phyloP scores from a whole-genome alignment of 2,888 invertebrate species.

The Drosophila leonis region DNA sequence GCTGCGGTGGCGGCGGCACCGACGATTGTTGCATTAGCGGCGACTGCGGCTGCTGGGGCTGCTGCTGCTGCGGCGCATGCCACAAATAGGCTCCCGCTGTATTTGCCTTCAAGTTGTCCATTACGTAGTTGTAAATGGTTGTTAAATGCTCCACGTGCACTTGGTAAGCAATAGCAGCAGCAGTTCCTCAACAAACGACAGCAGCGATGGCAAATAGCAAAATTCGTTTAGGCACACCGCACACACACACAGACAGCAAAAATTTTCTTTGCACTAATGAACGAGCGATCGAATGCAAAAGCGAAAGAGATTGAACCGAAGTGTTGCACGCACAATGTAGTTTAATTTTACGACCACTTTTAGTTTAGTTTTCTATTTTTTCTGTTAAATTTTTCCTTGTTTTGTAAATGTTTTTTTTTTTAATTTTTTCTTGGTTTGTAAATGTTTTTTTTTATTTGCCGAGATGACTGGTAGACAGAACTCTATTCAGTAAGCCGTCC shows the following conservation, averaged over 20 bases:
- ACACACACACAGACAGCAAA: neutral
- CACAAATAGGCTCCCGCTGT: conserved; percentile 58
- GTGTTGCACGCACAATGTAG: neutral
- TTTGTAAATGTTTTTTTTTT: conserved; percentile 1
- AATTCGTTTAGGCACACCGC: neutral
- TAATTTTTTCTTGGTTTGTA: conserved; percentile 8
- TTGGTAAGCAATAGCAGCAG: neutral
- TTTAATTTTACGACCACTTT: neutral
- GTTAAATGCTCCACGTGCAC: neutral
- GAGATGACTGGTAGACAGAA: conserved; percentile 32
- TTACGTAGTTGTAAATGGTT: conserved; percentile 19
- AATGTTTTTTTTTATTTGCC: conserved; percentile 7
- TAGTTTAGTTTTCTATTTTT: neutral
- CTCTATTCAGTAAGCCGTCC: conserved; percentile 52
- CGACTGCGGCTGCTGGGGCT: conserved; percentile 23
- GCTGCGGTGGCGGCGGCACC: conserved; percentile 40
- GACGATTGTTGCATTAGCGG: conserved; percentile 36
- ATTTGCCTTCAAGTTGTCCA: conserved; percentile 65
- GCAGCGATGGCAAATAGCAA: neutral
- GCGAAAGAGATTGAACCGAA: neutral
- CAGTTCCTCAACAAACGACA: neutral
- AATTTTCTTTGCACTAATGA: neutral
- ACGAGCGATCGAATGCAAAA: neutral
- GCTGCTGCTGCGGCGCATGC: conserved; percentile 41
- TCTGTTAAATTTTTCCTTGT: neutral